phyloP scores from a whole-genome alignment of 2,113 vertebrate species.

The Rhabdornis inornatus region DNA sequence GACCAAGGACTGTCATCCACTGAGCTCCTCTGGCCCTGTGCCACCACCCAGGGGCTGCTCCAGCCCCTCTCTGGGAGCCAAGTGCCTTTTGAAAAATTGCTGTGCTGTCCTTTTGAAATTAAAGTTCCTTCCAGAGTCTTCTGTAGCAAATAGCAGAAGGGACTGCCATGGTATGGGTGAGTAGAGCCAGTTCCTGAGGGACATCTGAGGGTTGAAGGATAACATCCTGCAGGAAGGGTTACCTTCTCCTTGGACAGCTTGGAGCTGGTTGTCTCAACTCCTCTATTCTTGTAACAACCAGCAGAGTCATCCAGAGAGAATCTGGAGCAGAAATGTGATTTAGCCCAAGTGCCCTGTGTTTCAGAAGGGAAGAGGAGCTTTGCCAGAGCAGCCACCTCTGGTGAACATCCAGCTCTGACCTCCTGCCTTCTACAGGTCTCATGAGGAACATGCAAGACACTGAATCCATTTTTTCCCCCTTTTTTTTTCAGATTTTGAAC shows the following conservation, averaged over 20 bases:
- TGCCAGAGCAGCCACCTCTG: neutral
- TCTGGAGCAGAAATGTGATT: neutral
- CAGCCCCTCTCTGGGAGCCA: neutral
- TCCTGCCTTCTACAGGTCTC: neutral
- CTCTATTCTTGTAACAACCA: neutral
- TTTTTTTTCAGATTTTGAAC: neutral
- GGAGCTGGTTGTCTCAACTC: neutral
- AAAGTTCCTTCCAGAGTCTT: neutral
- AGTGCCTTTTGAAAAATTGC: neutral
- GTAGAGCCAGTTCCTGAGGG: neutral
- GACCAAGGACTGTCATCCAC: rapidly evolving
- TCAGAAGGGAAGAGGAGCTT: neutral
- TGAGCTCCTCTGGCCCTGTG: neutral
- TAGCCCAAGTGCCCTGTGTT: neutral
- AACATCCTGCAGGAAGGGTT: neutral
- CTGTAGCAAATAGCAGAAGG: neutral
- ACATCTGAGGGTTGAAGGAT: neutral
- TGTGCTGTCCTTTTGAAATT: neutral
- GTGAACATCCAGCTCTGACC: neutral
- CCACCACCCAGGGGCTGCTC: neutral
- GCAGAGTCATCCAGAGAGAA: neutral
- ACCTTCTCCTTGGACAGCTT: neutral
- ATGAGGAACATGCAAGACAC: rapidly evolving
- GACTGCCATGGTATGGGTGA: rapidly evolving
- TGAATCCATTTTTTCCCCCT: rapidly evolving